These are phyloP conservation scores for Myoxocephalus aenaeus DNA, from an alignment of 2,797 vertebrate species.

Conservation along the genomic window DNA sequence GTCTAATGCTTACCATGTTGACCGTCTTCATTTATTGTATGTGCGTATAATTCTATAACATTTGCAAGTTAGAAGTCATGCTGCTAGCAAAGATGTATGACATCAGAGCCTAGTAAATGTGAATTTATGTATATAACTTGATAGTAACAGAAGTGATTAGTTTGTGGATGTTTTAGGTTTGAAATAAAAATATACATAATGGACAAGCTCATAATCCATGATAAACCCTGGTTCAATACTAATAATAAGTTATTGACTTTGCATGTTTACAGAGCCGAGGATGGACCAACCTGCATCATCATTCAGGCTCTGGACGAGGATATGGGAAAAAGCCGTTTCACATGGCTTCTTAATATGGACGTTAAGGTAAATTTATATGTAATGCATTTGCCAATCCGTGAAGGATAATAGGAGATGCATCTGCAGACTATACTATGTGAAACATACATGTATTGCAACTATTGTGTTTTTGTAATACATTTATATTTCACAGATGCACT, in stretches of 20 bases:
- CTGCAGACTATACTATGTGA: neutral
- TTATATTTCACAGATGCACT: neutral
- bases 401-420: neutral
- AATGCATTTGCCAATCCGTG: neutral
- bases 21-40: neutral
- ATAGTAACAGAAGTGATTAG: neutral
- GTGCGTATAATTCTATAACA: neutral
- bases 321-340: constrained; percentile 75
- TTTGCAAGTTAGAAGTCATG: neutral
- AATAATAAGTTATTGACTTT: neutral
- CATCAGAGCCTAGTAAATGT: neutral
- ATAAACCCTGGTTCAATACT: neutral
- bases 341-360: constrained; percentile 89
- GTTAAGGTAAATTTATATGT: constrained; percentile 79
- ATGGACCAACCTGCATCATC: constrained; percentile 86
- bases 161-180: neutral
- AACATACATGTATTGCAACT: neutral
- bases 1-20: neutral
- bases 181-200: neutral
- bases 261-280: constrained; percentile 81
- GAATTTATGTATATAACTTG: neutral
- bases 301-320: constrained; percentile 74
- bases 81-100: neutral
- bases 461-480: neutral
- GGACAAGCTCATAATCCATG: neutral